Evolutionary conservation across 2,797 vertebrate species (phyloP).

Genomic region (Eulemur mongoz): DNA sequence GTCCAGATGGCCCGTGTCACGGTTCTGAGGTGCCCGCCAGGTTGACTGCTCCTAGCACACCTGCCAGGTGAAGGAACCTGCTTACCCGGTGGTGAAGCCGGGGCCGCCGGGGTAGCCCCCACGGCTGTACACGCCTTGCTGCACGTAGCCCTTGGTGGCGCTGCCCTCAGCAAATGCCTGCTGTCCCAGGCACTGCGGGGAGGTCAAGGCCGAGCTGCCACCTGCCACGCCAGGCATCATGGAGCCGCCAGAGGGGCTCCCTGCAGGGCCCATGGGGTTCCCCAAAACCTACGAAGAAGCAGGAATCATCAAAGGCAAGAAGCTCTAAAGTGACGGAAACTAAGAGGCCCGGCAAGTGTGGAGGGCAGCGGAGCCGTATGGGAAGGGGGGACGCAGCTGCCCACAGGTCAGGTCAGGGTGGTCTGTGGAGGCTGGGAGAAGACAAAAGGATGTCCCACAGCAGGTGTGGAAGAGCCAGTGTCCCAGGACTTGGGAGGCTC

Average conservation of each 20-base stretch:
- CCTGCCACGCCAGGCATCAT: slow-evolving; percentile 91
- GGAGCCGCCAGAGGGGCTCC: slow-evolving; percentile 91
- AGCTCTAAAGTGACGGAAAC: not conserved
- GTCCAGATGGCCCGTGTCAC: accelerated
- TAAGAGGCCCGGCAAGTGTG: not conserved
- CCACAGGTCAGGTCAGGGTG: not conserved
- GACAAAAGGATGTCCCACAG: not conserved
- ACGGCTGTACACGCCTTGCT: slow-evolving; percentile 92
- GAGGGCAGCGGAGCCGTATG: accelerated
- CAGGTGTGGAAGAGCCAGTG: not conserved
- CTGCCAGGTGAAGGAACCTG: not conserved
- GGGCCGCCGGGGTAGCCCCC: slow-evolving; percentile 85
- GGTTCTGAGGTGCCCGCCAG: not conserved
- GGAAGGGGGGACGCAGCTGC: no score
- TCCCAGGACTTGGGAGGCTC: not conserved
- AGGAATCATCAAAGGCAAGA: slow-evolving; percentile 11
- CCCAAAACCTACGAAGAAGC: slow-evolving; percentile 89
- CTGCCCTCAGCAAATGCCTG: slow-evolving; percentile 90
- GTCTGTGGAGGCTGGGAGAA: not conserved
- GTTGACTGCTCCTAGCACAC: not conserved
- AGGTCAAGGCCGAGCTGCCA: slow-evolving; percentile 90
- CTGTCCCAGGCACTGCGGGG: slow-evolving; percentile 93
- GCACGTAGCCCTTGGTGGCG: slow-evolving; percentile 91
- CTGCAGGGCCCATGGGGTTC: slow-evolving; percentile 94
- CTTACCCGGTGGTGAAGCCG: slow-evolving; percentile 84